Conservation (phyloP, 2,113 vertebrate species). For the Mesocricetus auratus region DNA sequence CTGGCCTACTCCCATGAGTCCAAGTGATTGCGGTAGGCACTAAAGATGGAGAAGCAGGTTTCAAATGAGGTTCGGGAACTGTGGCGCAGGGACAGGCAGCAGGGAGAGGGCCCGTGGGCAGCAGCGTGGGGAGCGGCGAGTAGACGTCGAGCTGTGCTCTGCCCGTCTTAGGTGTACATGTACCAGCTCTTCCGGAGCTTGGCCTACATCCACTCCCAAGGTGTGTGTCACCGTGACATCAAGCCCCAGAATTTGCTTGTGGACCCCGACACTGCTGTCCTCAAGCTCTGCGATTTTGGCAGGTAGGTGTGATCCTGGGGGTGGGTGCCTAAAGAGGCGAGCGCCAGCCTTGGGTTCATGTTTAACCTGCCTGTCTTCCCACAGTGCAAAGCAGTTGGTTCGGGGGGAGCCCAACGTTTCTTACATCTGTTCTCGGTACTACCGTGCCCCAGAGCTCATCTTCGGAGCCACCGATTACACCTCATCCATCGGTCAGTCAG, state of each 20-base stretch:
- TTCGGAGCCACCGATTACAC: conserved; percentile 97
- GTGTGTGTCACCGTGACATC: conserved; percentile 96
- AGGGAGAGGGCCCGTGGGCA: not conserved
- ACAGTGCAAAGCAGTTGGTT: conserved; percentile 95
- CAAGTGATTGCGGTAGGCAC: not conserved
- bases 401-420: conserved; percentile 96
- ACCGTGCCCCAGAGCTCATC: conserved; percentile 96
- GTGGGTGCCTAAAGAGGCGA: not conserved
- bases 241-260: conserved; percentile 97
- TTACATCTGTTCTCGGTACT: conserved; percentile 97
- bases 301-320: conserved; percentile 86
- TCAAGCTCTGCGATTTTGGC: conserved; percentile 97
- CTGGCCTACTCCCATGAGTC: not conserved
- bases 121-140: not conserved
- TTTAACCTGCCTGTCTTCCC: conserved; percentile 35
- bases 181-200: conserved; percentile 97
- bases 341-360: not conserved
- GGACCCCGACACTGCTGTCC: conserved; percentile 95
- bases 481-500: conserved; percentile 90
- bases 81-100: not conserved
- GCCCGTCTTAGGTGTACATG: conserved; percentile 92
- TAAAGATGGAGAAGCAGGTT: not conserved
- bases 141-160: conserved; percentile 7
- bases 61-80: too few relatives aligned
- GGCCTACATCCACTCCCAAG: conserved; percentile 98